Conservation (phyloP, 2,888 invertebrate species). For the Tetropium fuscum region DNA sequence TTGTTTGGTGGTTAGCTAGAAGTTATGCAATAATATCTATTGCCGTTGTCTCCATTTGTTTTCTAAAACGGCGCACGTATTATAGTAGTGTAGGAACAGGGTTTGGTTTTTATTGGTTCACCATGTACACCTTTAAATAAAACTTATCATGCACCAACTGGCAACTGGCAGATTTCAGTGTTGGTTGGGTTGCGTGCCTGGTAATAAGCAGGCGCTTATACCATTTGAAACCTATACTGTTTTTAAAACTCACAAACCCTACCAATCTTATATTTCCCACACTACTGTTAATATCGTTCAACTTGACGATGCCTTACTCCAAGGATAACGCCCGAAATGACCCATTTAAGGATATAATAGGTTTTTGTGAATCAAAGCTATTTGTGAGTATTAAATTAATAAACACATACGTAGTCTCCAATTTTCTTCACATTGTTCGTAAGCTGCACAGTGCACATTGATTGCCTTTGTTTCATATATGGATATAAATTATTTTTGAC, state of each 20-base stretch:
- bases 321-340: background rate
- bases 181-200: slow-evolving; percentile 57
- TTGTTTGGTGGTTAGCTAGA: too few species aligned
- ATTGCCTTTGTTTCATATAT: too few species aligned
- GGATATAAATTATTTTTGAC: too few species aligned
- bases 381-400: slow-evolving; percentile 18
- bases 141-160: slow-evolving; percentile 32
- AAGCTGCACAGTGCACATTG: too few species aligned
- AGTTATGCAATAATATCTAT: too few species aligned
- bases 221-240: slow-evolving; percentile 46
- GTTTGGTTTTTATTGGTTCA: background rate
- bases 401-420: too few species aligned
- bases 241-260: slow-evolving; percentile 25
- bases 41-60: too few species aligned
- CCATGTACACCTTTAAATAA: slow-evolving; percentile 9
- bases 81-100: too few species aligned
- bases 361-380: slow-evolving; percentile 7
- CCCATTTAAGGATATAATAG: background rate
- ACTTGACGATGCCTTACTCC: background rate
- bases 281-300: slow-evolving; percentile 16
- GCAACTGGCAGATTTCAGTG: slow-evolving; percentile 53
- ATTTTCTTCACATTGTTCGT: too few species aligned
- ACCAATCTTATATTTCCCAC: slow-evolving; percentile 18
- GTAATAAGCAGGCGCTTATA: slow-evolving; percentile 59
- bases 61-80: too few species aligned